These are phyloP conservation scores for Ypsolopha scabrella DNA, from an alignment of 2,888 invertebrate genomes.

Conservation along the genomic window DNA sequence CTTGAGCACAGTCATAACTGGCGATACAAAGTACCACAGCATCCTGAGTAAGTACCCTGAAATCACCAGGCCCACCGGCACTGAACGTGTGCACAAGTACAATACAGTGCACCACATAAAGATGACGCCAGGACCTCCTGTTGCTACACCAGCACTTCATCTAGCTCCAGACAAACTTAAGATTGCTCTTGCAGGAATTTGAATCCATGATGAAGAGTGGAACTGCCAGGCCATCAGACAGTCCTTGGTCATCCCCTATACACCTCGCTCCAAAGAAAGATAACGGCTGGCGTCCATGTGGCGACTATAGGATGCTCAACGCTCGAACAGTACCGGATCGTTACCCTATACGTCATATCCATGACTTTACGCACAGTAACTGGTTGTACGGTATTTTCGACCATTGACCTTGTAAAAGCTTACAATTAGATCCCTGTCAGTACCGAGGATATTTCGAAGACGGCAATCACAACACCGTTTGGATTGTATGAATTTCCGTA, in stretches of 20 bases:
- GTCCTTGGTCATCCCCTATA: constrained; percentile 10
- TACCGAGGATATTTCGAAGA: constrained; percentile 25
- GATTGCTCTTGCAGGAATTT: no score
- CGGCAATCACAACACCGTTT: constrained; percentile 25
- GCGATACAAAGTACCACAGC: no score
- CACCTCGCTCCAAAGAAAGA: constrained; percentile 11
- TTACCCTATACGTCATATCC: constrained; percentile 13
- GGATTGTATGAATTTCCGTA: constrained; percentile 23
- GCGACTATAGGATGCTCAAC: background rate
- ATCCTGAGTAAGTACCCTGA: no score
- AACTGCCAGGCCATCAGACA: constrained; percentile 5
- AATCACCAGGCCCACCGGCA: no score
- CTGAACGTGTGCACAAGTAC: no score
- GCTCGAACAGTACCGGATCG: background rate
- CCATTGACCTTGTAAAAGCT: constrained; percentile 16
- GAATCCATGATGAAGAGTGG: no score
- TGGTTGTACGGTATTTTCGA: constrained; percentile 9
- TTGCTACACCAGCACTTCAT: no score
- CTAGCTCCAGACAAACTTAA: no score
- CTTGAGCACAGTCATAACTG: no score
- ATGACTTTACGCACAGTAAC: constrained; percentile 10
- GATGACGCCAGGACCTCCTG: no score
- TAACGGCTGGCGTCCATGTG: constrained; percentile 6
- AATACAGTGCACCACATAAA: no score
- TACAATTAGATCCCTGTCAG: constrained; percentile 36